Base-by-base conservation (phyloP, 2,113 vertebrate genomes). In the Salminus brasiliensis region DNA sequence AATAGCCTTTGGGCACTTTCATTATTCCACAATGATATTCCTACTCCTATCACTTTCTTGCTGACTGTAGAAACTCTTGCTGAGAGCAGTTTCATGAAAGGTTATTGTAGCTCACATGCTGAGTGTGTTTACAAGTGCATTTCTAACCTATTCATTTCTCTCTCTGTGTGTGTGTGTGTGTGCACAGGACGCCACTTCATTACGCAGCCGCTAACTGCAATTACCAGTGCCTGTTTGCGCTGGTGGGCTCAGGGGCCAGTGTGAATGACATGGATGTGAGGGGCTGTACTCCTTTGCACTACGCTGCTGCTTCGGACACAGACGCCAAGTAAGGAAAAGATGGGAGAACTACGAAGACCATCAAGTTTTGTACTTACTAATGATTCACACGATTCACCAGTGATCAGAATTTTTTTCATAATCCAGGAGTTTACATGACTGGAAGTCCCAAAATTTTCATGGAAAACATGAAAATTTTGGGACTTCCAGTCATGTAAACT, bases 161-260 rank as follows among this genome's bases (percentile, higher is more conserved):
- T 87, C 77, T 55, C 23, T 49, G 36, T 49, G 45, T 71, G 23
- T 60, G 32, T 66, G 41, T 57, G 15, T 34, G 34, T 34, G 39
- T 47, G 9, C n/a, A 59, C 86, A 99, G 98, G 92, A 96, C 97
- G 84, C 94, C 97, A 80, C 91, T 99, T 86, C 98, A 99, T 92
- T 99, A 99, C 29, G 98, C 98, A 85, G 98, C 98, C 86, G 98
- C 97, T 91, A 98, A 98, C 89, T 99, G 97, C 93, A 98, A 98
- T 93, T 98, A 99, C 93, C 96, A 98, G 95, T 99, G 97, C 93
- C 93, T 99, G 90, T 98, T 99, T 93, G 97, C 97, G 89, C 95
- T 99, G 93, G 97, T 99, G 94, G 97, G 97, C 74, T 98, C 98
- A 72, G 98, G 98, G 90, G 97, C 98, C 81, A 97, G 97, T 81